phyloP scores from a whole-genome alignment of 1,140 invertebrate species.

The Drosophila setifemur region DNA sequence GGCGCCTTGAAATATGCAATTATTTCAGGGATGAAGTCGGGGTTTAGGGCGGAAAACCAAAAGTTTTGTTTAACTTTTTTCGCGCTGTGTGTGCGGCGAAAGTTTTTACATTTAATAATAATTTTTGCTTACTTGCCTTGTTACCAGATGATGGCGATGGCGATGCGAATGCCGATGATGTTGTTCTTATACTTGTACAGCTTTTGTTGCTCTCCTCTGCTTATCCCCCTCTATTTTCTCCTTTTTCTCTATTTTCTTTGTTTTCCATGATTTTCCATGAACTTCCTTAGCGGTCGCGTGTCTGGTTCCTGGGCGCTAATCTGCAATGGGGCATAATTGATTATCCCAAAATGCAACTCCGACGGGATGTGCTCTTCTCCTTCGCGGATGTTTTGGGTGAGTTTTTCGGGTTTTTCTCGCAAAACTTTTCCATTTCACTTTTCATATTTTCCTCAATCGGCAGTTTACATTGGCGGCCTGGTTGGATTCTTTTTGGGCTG shows the following conservation, averaged over 20 bases:
- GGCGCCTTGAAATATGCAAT: constrained; percentile 77
- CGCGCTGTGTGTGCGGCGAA: constrained; percentile 55
- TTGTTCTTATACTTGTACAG: constrained; percentile 27
- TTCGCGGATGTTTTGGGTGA: constrained; percentile 87
- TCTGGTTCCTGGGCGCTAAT: constrained; percentile 87
- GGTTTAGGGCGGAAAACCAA: constrained; percentile 9
- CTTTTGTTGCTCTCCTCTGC: constrained; percentile 17
- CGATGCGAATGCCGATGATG: constrained; percentile 25
- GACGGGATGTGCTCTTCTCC: constrained; percentile 87
- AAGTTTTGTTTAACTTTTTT: constrained; percentile 72
- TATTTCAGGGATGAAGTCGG: constrained; percentile 36
- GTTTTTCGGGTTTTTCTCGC: background rate
- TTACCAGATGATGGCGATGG: constrained; percentile 25
- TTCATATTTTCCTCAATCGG: constrained; percentile 58
- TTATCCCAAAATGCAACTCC: constrained; percentile 87
- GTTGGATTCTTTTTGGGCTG: constrained; percentile 88
- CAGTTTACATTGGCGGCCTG: constrained; percentile 88
- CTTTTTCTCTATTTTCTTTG: constrained; percentile 4
- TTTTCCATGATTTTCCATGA: background rate
- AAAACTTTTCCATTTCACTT: background rate
- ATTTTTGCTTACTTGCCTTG: constrained; percentile 72
- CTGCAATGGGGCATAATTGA: constrained; percentile 87
- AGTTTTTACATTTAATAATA: constrained; percentile 81
- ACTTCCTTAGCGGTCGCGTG: constrained; percentile 70
- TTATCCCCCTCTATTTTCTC: constrained; percentile 7